Conservation (phyloP, 2,888 invertebrate genomes). For the Ophion costatus region DNA sequence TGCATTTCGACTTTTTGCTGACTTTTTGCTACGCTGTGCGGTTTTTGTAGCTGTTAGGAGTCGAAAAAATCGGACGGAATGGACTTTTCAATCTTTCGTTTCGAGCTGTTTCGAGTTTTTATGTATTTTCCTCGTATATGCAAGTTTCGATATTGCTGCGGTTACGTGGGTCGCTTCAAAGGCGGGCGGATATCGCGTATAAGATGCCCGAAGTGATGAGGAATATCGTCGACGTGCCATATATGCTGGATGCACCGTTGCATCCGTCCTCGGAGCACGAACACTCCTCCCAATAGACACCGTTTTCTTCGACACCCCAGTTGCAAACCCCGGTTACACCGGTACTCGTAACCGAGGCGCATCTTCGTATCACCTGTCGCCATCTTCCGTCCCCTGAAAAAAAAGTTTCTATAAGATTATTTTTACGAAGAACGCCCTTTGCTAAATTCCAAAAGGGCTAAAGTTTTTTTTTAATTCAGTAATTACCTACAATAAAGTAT, state of each 20-base stretch:
- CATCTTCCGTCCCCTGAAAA: constrained; percentile 96
- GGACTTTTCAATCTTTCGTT: background rate
- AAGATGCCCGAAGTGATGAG: constrained; percentile 56
- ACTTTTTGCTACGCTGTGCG: background rate
- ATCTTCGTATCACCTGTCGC: constrained; percentile 95
- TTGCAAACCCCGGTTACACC: constrained; percentile 98
- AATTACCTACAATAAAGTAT: background rate
- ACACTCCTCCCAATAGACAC: constrained; percentile 98
- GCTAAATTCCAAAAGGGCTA: background rate
- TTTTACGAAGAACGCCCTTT: background rate
- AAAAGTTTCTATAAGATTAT: constrained; percentile 3
- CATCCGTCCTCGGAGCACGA: constrained; percentile 97
- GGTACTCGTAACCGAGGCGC: constrained; percentile 95
- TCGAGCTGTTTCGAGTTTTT: constrained; percentile 19
- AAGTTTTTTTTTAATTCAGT: background rate
- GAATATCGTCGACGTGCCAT: constrained; percentile 54
- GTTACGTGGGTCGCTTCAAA: background rate
- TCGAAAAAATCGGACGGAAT: background rate
- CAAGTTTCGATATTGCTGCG: background rate
- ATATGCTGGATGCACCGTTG: constrained; percentile 85
- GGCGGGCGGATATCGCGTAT: constrained; percentile 50
- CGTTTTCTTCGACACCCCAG: constrained; percentile 97
- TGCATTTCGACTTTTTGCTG: background rate
- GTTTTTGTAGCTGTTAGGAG: background rate
- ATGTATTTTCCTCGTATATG: background rate